Evolutionary conservation across 1,140 invertebrate genomes (phyloP).

Genomic region (Drosophila aff.): DNA sequence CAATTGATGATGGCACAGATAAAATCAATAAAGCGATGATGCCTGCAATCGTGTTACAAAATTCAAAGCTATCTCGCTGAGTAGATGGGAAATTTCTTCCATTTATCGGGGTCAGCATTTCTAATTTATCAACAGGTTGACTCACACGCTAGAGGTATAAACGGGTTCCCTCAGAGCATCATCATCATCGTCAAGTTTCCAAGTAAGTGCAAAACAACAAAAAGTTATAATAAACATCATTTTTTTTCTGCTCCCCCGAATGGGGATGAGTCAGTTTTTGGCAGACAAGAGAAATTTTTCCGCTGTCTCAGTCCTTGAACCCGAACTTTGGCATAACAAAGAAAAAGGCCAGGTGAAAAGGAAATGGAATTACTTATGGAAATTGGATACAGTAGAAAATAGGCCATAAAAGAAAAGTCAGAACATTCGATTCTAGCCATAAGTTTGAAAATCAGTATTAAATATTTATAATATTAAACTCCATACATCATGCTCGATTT

Average conservation of each 20-base stretch:
- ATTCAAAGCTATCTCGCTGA: neutral
- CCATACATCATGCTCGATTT: no score
- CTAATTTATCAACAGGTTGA: slow-evolving; percentile 31
- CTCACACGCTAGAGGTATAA: slow-evolving; percentile 27
- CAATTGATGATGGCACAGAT: neutral
- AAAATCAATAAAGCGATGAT: slow-evolving; percentile 37
- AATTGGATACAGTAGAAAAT: slow-evolving; percentile 12
- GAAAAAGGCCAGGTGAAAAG: slow-evolving; percentile 1
- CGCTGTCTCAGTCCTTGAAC: slow-evolving; percentile 43
- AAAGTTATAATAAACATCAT: slow-evolving; percentile 24
- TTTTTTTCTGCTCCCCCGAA: neutral
- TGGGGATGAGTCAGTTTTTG: slow-evolving; percentile 38
- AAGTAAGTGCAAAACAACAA: slow-evolving; percentile 56
- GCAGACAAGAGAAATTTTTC: slow-evolving; percentile 45
- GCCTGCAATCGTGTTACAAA: slow-evolving; percentile 2
- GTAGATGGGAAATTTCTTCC: slow-evolving; percentile 22
- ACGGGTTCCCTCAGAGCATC: slow-evolving; percentile 51
- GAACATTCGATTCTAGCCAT: no score
- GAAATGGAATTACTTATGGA: slow-evolving; percentile 15
- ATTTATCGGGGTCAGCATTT: slow-evolving; percentile 30
- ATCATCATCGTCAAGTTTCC: slow-evolving; percentile 43
- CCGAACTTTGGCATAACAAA: slow-evolving; percentile 1
- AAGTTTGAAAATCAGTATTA: neutral
- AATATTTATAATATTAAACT: neutral
- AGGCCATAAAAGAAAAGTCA: neutral